Conservation (phyloP, 2,113 vertebrate species). For the Colinus virginianus region DNA sequence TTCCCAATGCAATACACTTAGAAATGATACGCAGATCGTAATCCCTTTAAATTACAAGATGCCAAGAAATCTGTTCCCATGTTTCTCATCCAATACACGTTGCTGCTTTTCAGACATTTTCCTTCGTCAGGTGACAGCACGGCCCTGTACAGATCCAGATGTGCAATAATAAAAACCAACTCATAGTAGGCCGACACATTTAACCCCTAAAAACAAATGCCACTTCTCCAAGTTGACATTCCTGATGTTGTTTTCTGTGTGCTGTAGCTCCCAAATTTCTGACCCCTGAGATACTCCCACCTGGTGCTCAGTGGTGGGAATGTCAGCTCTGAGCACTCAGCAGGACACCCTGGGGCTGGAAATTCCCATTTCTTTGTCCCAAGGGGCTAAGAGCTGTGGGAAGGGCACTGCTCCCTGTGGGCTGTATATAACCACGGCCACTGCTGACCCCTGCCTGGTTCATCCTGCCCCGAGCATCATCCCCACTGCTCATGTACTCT, state of each 20-base stretch:
- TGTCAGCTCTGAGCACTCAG: neutral
- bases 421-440: fast-evolving
- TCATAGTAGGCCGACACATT: neutral
- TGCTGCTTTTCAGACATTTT: neutral
- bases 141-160: neutral
- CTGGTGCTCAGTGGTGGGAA: fast-evolving
- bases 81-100: neutral
- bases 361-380: neutral
- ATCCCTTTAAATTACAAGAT: neutral
- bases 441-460: neutral
- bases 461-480: neutral
- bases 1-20: neutral
- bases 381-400: neutral
- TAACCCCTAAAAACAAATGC: neutral
- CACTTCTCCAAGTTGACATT: neutral
- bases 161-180: neutral
- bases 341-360: neutral
- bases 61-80: neutral
- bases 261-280: neutral
- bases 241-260: neutral
- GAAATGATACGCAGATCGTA: neutral
- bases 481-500: fast-evolving
- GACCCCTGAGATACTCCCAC: fast-evolving
- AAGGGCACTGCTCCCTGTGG: fast-evolving
- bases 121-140: neutral